phyloP scores from a whole-genome alignment of 2,888 invertebrate species.

The Coelinius sp. region DNA sequence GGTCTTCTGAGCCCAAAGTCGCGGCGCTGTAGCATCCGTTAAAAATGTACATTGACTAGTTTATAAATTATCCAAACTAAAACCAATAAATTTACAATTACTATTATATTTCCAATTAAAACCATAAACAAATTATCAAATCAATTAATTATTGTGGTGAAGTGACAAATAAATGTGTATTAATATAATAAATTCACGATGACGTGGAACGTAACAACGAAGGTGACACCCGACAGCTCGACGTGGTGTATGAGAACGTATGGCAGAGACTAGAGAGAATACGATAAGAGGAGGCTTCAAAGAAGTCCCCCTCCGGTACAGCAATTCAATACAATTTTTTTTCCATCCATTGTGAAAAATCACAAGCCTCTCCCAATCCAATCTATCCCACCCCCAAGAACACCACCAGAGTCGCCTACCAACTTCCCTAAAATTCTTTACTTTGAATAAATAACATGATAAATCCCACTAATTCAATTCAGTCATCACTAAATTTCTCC shows the following conservation, averaged over 20 bases:
- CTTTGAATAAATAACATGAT: background rate
- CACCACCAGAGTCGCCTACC: background rate
- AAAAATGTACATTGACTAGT: constrained; percentile 63
- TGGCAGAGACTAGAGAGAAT: constrained; percentile 63
- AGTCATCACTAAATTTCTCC: background rate
- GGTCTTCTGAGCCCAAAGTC: constrained; percentile 65
- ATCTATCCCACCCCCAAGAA: background rate
- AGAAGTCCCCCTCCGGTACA: constrained; percentile 48
- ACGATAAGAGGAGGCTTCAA: constrained; percentile 57
- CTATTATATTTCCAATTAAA: background rate
- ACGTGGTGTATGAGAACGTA: constrained; percentile 62
- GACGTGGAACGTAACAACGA: constrained; percentile 56
- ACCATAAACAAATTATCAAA: background rate
- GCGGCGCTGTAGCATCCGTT: constrained; percentile 62
- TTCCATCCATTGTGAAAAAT: background rate
- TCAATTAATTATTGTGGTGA: background rate
- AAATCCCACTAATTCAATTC: background rate
- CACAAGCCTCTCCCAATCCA: background rate
- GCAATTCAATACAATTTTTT: constrained; percentile 19
- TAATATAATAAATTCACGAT: constrained; percentile 41
- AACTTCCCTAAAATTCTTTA: background rate
- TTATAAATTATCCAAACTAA: constrained; percentile 4
- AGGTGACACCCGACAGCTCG: constrained; percentile 66
- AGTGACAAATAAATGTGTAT: background rate
- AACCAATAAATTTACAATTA: background rate